These are phyloP conservation scores for Castor canadensis DNA, from an alignment of 2,113 vertebrate genomes.

Conservation along the genomic window DNA sequence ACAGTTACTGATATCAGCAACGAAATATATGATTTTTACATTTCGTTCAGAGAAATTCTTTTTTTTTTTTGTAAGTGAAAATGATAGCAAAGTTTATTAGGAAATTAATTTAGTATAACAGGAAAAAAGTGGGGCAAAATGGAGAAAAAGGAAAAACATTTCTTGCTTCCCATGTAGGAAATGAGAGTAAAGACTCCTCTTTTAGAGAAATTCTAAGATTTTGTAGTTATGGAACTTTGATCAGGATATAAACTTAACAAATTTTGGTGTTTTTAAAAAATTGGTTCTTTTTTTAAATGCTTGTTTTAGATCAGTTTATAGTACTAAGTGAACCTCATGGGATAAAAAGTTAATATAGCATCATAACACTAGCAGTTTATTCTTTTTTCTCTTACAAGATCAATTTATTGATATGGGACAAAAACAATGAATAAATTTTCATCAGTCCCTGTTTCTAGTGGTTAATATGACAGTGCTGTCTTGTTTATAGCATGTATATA, in stretches of 20 bases:
- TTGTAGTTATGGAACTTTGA: neutral
- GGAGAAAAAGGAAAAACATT: no score
- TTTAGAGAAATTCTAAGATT: neutral
- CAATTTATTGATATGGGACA: neutral
- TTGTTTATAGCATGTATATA: neutral
- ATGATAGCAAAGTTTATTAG: no score
- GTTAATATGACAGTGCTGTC: neutral
- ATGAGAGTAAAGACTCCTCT: no score
- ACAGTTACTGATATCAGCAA: accelerated
- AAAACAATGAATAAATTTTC: neutral
- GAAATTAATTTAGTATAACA: no score
- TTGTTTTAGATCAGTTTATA: neutral
- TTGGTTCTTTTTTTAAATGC: neutral
- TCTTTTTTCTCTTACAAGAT: neutral
- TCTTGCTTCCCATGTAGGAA: no score
- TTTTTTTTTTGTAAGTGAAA: no score
- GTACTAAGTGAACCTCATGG: neutral
- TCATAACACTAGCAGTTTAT: neutral
- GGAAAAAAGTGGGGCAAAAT: no score
- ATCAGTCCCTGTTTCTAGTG: neutral
- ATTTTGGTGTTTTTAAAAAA: neutral
- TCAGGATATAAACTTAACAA: neutral
- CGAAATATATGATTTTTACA: neutral
- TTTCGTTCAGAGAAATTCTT: neutral
- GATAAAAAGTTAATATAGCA: neutral